Evolutionary conservation across 1,140 invertebrate species (phyloP).

Genomic region (Archegozetes longisetosus): DNA sequence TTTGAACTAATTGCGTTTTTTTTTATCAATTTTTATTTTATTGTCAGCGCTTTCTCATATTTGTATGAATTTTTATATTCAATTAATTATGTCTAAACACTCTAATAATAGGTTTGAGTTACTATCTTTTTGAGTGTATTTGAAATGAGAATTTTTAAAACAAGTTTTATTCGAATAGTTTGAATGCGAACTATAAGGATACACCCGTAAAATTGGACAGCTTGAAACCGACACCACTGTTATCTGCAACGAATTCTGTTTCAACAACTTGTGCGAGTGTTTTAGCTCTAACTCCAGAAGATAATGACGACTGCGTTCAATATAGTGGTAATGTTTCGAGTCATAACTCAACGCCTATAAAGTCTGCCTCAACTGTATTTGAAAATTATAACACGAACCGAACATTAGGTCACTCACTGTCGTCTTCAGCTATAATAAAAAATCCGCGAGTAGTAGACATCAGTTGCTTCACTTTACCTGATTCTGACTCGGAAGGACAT

Average conservation of each 20-base stretch:
- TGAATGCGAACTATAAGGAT: neutral
- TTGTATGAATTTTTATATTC: constrained; percentile 11
- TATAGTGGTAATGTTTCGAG: neutral
- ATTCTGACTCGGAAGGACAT: constrained; percentile 52
- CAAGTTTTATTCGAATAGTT: no score
- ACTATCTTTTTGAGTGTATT: no score
- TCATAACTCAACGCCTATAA: neutral
- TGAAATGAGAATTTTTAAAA: no score
- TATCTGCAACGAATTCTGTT: constrained; percentile 8
- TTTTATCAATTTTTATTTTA: no score
- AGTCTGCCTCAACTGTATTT: constrained; percentile 10
- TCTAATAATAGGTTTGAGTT: no score
- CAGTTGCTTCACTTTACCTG: constrained; percentile 60
- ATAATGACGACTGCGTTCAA: constrained; percentile 17
- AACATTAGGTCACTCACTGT: constrained; percentile 24
- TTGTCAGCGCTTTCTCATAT: constrained; percentile 29
- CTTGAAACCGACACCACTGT: neutral
- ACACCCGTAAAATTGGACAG: neutral
- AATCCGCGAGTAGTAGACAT: constrained; percentile 37
- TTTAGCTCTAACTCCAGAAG: constrained; percentile 29
- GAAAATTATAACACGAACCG: neutral
- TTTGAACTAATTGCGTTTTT: no score
- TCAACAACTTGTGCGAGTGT: constrained; percentile 29
- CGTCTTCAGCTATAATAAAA: constrained; percentile 17
- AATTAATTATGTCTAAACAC: constrained; percentile 14